phyloP scores from a whole-genome alignment of 2,888 invertebrate genomes.

The Aporophyla nigra region DNA sequence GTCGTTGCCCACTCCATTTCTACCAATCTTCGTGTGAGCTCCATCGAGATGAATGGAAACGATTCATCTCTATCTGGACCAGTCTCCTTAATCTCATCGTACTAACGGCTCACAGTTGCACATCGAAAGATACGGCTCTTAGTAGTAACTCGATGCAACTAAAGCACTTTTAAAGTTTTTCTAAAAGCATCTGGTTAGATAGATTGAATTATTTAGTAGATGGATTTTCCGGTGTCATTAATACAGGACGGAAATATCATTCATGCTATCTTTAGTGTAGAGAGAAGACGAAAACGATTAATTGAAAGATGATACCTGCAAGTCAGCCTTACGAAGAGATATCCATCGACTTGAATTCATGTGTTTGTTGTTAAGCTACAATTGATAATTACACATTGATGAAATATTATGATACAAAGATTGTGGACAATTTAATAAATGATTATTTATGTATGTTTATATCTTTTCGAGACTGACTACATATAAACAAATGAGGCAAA shows the following conservation, averaged over 20 bases:
- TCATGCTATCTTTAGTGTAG: background rate
- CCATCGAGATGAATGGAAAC: conserved; percentile 64
- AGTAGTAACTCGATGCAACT: conserved; percentile 26
- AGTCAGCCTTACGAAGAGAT: no score
- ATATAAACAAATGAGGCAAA: no score
- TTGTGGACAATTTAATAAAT: no score
- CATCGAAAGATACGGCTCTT: conserved; percentile 53
- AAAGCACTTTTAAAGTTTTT: conserved; percentile 26
- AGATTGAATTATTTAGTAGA: conserved; percentile 4
- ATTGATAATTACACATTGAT: no score
- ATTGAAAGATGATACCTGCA: background rate
- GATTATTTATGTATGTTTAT: no score
- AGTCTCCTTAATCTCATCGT: conserved; percentile 66
- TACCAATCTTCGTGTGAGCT: conserved; percentile 57
- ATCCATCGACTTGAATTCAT: no score
- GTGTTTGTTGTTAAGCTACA: no score
- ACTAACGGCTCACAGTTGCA: conserved; percentile 58
- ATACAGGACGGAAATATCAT: background rate
- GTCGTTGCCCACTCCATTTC: conserved; percentile 10
- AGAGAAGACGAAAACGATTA: background rate
- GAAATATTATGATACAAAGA: no score
- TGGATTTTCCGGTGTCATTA: background rate
- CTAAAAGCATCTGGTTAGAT: conserved; percentile 16
- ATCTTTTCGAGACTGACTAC: no score
- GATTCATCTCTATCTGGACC: conserved; percentile 70